A percentile compares a stretch with the other conserved stretches of the same genome.
Conservation (phyloP, 2,113 vertebrate species). For the Xiphophorus hellerii region DNA sequence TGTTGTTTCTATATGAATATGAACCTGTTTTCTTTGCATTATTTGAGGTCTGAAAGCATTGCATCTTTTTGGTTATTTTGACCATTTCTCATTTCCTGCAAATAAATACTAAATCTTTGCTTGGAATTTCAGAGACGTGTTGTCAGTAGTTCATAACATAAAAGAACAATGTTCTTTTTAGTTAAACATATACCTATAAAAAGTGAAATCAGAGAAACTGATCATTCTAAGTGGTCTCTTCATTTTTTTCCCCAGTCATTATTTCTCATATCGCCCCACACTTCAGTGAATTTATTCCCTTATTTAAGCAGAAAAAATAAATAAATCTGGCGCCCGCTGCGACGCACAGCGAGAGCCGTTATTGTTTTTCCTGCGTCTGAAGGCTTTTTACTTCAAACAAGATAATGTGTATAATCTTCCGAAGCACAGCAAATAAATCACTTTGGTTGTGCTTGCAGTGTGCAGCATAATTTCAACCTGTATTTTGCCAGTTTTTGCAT, state of each 20-base stretch:
- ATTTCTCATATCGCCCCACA: not conserved
- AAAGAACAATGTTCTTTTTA: too few species aligned
- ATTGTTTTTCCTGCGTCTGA: constrained; percentile 1
- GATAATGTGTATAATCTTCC: constrained; percentile 6
- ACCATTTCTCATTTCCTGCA: too few species aligned
- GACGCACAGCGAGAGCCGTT: not conserved
- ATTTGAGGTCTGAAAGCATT: too few species aligned
- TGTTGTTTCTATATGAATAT: too few species aligned
- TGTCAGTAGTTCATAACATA: too few species aligned
- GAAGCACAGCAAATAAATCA: constrained; percentile 21
- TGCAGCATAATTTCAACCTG: not conserved
- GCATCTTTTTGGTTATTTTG: too few species aligned
- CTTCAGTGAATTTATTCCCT: not conserved
- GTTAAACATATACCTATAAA: too few species aligned
- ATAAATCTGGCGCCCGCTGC: not conserved
- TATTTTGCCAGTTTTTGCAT: not conserved
- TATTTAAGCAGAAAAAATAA: not conserved
- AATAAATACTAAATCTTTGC: too few species aligned
- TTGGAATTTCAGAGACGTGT: too few species aligned
- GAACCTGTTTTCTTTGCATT: too few species aligned
- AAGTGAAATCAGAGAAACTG: too few species aligned
- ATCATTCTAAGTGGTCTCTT: too few species aligned
- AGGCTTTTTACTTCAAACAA: not conserved
- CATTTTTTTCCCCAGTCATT: not conserved
- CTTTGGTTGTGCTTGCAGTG: constrained; percentile 11